Conservation (phyloP, 2,113 vertebrate species). For the Australoheros scitulus region DNA sequence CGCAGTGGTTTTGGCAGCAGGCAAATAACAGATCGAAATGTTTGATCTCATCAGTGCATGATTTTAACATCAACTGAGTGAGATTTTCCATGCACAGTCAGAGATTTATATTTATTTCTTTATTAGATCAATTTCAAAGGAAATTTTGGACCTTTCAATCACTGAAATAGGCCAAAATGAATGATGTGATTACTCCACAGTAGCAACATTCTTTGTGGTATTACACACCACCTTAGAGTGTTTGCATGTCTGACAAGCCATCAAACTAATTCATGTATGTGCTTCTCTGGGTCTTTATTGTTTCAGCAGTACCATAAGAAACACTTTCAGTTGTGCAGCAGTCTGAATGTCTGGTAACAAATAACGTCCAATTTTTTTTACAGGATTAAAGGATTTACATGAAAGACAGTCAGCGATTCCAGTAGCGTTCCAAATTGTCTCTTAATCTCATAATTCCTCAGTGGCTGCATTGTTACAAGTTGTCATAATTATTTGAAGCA, state of each 20-base stretch:
- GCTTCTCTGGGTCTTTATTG: not conserved
- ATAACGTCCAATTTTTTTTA: not conserved
- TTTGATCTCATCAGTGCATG: too few relatives aligned
- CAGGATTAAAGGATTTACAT: constrained; percentile 1
- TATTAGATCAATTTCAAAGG: too few relatives aligned
- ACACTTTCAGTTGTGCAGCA: not conserved
- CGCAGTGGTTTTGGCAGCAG: too few relatives aligned
- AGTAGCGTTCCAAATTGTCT: not conserved
- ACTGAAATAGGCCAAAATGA: too few relatives aligned
- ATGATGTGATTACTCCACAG: too few relatives aligned
- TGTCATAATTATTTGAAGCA: not conserved
- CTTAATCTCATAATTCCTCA: not conserved
- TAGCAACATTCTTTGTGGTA: not conserved
- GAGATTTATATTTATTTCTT: too few relatives aligned
- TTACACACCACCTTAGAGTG: not conserved
- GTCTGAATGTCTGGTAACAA: not conserved
- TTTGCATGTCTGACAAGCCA: not conserved
- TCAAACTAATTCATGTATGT: not conserved
- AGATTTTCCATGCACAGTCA: too few relatives aligned
- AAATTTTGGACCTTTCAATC: too few relatives aligned
- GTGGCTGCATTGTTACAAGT: not conserved
- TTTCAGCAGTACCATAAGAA: not conserved
- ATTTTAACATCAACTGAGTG: too few relatives aligned
- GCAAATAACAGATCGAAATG: too few relatives aligned
- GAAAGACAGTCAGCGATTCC: not conserved